These are phyloP conservation scores for Heliothis peltigera DNA, from an alignment of 2,888 invertebrate species.

Conservation along the genomic window DNA sequence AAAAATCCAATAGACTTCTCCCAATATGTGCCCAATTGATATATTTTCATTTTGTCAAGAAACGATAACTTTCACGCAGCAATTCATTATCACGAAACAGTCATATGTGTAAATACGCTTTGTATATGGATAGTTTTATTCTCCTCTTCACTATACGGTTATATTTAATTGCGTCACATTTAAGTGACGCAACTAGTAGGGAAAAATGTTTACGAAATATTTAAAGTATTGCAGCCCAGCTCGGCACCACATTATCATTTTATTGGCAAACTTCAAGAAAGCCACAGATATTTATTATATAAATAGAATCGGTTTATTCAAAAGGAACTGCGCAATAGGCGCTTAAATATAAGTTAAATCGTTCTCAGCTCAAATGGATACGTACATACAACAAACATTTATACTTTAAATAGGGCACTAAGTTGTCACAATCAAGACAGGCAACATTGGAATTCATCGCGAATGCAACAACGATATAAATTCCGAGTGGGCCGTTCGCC, in stretches of 20 bases:
- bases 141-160: not conserved
- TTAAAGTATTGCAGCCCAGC: constrained; percentile 20
- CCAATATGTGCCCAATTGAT: no score
- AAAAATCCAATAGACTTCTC: no score
- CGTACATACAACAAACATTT: constrained; percentile 27
- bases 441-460: constrained; percentile 43
- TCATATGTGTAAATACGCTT: no score
- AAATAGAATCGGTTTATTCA: constrained; percentile 22
- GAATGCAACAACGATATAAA: constrained; percentile 61
- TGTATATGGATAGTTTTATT: no score
- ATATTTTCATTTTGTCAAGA: not conserved
- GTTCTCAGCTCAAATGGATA: constrained; percentile 16
- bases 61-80: not conserved
- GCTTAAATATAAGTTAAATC: constrained; percentile 9
- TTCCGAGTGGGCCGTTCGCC: constrained; percentile 64
- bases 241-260: constrained; percentile 15
- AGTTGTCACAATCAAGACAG: constrained; percentile 39
- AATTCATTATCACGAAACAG: no score
- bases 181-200: constrained; percentile 11
- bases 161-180: constrained; percentile 22
- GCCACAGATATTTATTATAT: constrained; percentile 9
- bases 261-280: constrained; percentile 24
- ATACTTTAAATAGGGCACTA: constrained; percentile 38
- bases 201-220: constrained; percentile 32
- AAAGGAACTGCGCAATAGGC: constrained; percentile 18